Evolutionary conservation across 2,113 vertebrate genomes (phyloP).

Genomic region (Solenodon paradoxus): DNA sequence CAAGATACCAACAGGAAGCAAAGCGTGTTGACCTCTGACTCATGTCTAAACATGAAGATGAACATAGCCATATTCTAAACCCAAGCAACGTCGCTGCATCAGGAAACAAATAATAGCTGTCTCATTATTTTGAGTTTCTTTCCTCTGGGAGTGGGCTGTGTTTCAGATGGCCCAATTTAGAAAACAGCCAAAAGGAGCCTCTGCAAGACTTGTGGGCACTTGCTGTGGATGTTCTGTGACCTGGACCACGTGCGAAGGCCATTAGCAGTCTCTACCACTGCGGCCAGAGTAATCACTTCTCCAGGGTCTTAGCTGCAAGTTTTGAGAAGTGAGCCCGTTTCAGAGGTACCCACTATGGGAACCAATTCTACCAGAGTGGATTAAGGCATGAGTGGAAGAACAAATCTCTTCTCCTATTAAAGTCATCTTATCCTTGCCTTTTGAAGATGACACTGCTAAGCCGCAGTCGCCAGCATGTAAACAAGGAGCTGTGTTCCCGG

Average conservation of each 20-base stretch:
- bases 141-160: not conserved
- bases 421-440: not conserved
- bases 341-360: not conserved
- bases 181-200: not conserved
- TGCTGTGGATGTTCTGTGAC: not conserved
- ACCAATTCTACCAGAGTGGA: not conserved
- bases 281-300: not conserved
- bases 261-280: not conserved
- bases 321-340: not conserved
- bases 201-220: not conserved
- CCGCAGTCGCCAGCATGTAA: not conserved
- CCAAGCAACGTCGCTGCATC: not conserved
- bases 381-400: conserved; percentile 6
- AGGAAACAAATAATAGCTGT: not conserved
- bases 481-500: not conserved
- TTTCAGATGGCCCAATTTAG: not conserved
- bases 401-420: conserved; percentile 8
- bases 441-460: conserved; percentile 28
- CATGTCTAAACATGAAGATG: not conserved
- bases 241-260: not conserved
- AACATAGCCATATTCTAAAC: not conserved
- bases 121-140: not conserved
- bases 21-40: not conserved
- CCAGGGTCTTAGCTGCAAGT: not conserved
- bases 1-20: not conserved